These are phyloP conservation scores for Clanis bilineata DNA, from an alignment of 2,888 invertebrate genomes.

Conservation along the genomic window DNA sequence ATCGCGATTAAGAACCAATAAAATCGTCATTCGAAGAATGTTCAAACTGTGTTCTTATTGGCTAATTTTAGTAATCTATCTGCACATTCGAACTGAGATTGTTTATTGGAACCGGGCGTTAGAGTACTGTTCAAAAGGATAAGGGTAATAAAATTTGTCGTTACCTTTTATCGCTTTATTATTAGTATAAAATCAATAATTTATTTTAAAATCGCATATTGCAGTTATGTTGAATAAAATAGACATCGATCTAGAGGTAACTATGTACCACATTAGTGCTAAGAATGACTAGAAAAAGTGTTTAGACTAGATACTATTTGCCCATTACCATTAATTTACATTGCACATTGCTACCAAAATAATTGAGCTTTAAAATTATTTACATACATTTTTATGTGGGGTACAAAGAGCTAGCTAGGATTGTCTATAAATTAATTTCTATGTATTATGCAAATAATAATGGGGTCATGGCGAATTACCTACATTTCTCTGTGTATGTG, in stretches of 20 bases:
- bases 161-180: constrained; percentile 40
- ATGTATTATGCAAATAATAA: too few species aligned
- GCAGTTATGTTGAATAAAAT: constrained; percentile 26
- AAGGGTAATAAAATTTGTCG: too few species aligned
- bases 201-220: constrained; percentile 28
- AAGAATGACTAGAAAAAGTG: constrained; percentile 43
- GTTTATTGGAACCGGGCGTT: too few species aligned
- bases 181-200: constrained; percentile 45
- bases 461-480: too few species aligned
- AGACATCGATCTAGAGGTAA: constrained; percentile 24
- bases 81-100: too few species aligned
- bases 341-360: constrained; percentile 30
- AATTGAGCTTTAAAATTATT: constrained; percentile 18
- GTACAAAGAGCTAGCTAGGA: neutral
- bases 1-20: too few species aligned
- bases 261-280: constrained; percentile 28
- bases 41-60: too few species aligned
- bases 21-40: too few species aligned
- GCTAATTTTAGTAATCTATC: too few species aligned
- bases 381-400: constrained; percentile 14
- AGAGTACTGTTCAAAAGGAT: too few species aligned
- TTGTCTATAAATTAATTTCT: constrained; percentile 1
- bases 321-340: constrained; percentile 40
- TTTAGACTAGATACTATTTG: constrained; percentile 30
- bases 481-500: too few species aligned